A percentile compares a stretch with the other conserved stretches of the same genome.
phyloP scores from a whole-genome alignment of 2,797 vertebrate genomes.

The Pseudocheirus occidentalis region DNA sequence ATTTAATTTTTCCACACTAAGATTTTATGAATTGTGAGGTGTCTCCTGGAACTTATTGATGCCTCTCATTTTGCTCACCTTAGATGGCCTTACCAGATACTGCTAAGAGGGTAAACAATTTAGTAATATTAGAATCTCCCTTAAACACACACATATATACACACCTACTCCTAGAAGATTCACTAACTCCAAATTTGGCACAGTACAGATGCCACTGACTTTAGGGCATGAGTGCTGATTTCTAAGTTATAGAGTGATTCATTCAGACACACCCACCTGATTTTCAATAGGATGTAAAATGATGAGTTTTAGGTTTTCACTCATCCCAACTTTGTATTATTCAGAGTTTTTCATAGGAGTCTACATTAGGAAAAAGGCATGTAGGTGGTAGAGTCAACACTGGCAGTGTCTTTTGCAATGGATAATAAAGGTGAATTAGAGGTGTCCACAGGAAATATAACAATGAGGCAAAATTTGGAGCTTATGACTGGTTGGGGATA shows the following conservation, averaged over 20 bases:
- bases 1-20: constrained; percentile 59
- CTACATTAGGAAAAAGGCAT: constrained; percentile 55
- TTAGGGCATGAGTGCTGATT: background rate
- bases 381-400: constrained; percentile 20
- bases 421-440: constrained; percentile 48
- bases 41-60: constrained; percentile 58
- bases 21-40: constrained; percentile 67
- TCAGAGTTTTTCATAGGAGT: constrained; percentile 49
- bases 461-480: background rate
- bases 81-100: constrained; percentile 66
- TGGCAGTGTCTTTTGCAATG: background rate
- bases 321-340: constrained; percentile 45
- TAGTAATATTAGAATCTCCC: constrained; percentile 63
- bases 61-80: constrained; percentile 67
- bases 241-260: background rate
- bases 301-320: background rate
- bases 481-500: background rate
- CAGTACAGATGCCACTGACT: background rate
- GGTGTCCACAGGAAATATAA: background rate
- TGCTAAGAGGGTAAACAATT: constrained; percentile 65
- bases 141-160: constrained; percentile 45
- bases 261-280: background rate
- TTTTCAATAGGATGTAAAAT: constrained; percentile 63
- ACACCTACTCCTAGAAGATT: constrained; percentile 30
- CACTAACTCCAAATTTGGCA: constrained; percentile 44